Base-by-base conservation (phyloP, 2,888 invertebrate genomes). In the Diaprepes abbreviatus region DNA sequence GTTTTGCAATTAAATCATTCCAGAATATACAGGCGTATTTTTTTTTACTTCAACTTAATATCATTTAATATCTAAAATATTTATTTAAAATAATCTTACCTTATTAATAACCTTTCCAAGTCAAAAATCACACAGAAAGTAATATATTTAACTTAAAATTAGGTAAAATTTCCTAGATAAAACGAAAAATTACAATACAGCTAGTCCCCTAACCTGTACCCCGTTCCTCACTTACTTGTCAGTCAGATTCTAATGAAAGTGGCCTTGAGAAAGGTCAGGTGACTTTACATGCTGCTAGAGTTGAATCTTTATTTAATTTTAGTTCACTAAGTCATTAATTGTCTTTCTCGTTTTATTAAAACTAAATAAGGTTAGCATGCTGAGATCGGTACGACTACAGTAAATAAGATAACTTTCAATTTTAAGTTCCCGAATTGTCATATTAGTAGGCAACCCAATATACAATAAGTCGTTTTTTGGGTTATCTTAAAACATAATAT, bases 51-150 rank as follows among this genome's bases (percentile, higher is more conserved):
- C n/a, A n/a, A n/a, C n/a, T n/a, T n/a, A n/a, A n/a, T n/a, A n/a
- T n/a, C n/a, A n/a, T n/a, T n/a, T n/a, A 35, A 10, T 10, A n/a
- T 3, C 1, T n/a, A 1, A n/a, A n/a, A 35, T 35, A 10, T n/a
- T 3, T 35, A 35, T n/a, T 35, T 35, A 35, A 35, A 35, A n/a
- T 35, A 35, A n/a, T 24, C 45, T 45, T 12, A 45, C 45, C 45
- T 45, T 21, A 24, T 24, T 21, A n/a, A 12, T 12, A 1, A 21
- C 6, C 3, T 7, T 45, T 19, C 6, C 24, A 45, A 45, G 24
- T 6, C 45, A 45, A 21, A 45, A 45, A 45, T 12, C n/a, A 24
- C 45, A 45, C 45, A 45, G 12, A 19, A 45, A n/a, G 21, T n/a
- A 24, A 6, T 21, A 24, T 2, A 45, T 12, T 24, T 12, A 24